Conservation (phyloP, 2,113 vertebrate species). For the Corythaixoides concolor region DNA sequence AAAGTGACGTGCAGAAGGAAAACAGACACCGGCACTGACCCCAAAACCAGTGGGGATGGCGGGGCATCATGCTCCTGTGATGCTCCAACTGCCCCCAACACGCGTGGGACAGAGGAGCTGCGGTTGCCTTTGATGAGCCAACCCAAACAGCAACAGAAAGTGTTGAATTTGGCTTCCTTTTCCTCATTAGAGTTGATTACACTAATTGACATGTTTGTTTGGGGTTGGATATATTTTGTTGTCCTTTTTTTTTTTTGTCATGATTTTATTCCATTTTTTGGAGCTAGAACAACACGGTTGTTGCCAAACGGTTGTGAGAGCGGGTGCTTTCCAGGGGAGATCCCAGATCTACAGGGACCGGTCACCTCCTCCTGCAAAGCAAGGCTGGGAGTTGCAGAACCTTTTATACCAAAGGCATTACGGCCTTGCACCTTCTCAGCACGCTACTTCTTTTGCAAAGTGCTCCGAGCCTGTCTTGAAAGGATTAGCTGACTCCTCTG, state of each 20-base stretch:
- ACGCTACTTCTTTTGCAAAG: background rate
- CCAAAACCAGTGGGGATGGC: accelerated
- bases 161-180: constrained; percentile 31
- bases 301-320: background rate
- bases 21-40: accelerated
- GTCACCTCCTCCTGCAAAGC: background rate
- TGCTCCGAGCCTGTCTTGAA: background rate
- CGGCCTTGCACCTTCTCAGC: background rate
- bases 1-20: background rate
- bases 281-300: background rate
- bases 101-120: accelerated
- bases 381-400: background rate
- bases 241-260: background rate
- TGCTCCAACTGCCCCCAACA: background rate
- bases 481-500: background rate
- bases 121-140: background rate
- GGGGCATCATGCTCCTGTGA: accelerated
- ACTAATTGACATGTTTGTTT: constrained; percentile 54
- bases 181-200: constrained; percentile 56
- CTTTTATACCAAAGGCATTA: background rate
- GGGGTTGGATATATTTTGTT: constrained; percentile 21
- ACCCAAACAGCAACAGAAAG: background rate
- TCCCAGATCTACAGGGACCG: background rate
- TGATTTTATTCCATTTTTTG: background rate
- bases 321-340: background rate